phyloP scores from a whole-genome alignment of 1,140 invertebrate genomes.

The Apis dorsata region DNA sequence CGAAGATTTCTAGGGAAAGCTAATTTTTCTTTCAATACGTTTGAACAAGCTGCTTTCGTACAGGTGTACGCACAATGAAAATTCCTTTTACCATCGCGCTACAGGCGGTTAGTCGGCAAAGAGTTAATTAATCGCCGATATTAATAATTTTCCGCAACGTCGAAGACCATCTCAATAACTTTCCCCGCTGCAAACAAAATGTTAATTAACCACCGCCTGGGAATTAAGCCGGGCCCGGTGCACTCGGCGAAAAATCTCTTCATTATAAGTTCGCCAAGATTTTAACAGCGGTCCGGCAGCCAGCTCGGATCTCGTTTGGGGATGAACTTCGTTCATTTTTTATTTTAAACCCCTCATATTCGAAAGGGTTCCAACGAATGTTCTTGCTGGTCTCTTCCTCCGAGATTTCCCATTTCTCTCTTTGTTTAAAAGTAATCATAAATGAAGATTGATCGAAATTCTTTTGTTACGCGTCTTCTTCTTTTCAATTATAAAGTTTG shows the following conservation, averaged over 20 bases:
- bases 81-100: neutral
- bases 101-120: slow-evolving; percentile 30
- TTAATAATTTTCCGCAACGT: slow-evolving; percentile 58
- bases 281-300: slow-evolving; percentile 47
- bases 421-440: neutral
- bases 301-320: slow-evolving; percentile 6
- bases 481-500: no score
- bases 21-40: neutral
- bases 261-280: slow-evolving; percentile 68
- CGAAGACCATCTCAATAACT: slow-evolving; percentile 44
- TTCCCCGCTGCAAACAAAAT: slow-evolving; percentile 65
- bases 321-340: slow-evolving; percentile 36
- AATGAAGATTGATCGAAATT: neutral
- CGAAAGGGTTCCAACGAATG: slow-evolving; percentile 15
- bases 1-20: no score
- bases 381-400: neutral
- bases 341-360: slow-evolving; percentile 38
- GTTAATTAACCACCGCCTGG: slow-evolving; percentile 65
- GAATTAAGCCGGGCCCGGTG: slow-evolving; percentile 1
- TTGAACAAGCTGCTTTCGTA: neutral
- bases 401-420: neutral
- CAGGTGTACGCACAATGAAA: neutral
- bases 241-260: slow-evolving; percentile 66
- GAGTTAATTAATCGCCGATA: slow-evolving; percentile 47
- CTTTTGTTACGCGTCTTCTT: no score